Evolutionary conservation across 2,888 invertebrate species (phyloP).

Genomic region (Hypena proboscidalis): DNA sequence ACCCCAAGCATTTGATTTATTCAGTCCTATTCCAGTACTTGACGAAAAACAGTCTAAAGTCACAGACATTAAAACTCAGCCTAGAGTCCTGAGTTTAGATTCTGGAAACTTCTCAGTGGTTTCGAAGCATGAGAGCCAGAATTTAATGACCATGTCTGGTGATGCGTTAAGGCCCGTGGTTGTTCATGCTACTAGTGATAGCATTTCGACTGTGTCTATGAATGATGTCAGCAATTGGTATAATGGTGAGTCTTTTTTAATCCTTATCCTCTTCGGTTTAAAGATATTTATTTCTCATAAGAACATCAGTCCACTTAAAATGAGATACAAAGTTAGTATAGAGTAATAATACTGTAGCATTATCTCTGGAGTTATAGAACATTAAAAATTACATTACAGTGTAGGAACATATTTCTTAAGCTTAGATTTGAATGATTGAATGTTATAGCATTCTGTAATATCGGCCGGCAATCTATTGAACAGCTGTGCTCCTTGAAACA

Average conservation of each 20-base stretch:
- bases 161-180: constrained; percentile 69
- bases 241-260: constrained; percentile 71
- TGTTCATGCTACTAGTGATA: constrained; percentile 70
- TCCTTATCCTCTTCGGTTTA: background rate
- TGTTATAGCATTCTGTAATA: no score
- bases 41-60: constrained; percentile 74
- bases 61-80: constrained; percentile 63
- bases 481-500: no score
- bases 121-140: constrained; percentile 66
- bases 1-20: constrained; percentile 77
- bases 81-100: constrained; percentile 70
- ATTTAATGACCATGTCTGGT: constrained; percentile 67
- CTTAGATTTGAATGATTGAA: no score
- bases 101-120: constrained; percentile 76
- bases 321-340: no score
- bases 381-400: no score
- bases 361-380: no score
- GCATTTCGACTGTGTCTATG: constrained; percentile 81
- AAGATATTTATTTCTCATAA: no score
- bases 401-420: no score
- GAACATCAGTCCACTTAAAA: no score
- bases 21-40: constrained; percentile 81
- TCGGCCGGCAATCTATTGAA: no score
- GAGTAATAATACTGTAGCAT: no score
- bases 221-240: constrained; percentile 89